Conservation (phyloP, 1,140 invertebrate species). For the Drosophila kepulauana region DNA sequence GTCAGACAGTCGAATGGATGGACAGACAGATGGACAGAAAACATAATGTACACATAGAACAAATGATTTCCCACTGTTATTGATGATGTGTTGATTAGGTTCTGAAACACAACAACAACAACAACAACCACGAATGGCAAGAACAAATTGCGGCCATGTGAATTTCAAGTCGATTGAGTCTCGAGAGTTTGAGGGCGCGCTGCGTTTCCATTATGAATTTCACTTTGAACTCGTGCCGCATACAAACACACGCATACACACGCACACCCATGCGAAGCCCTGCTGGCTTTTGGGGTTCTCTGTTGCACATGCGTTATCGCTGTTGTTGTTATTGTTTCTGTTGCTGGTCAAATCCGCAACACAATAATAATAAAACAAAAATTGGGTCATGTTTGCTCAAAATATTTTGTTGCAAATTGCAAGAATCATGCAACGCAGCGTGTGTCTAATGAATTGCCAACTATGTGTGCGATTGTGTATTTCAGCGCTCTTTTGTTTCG, state of each 20-base stretch:
- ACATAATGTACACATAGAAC: slow-evolving; percentile 41
- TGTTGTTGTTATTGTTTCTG: slow-evolving; percentile 40
- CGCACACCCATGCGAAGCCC: slow-evolving; percentile 21
- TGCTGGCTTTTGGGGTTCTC: slow-evolving; percentile 34
- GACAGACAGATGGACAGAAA: background rate
- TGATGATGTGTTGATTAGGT: slow-evolving; percentile 84
- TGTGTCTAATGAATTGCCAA: slow-evolving; percentile 76
- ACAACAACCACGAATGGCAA: slow-evolving; percentile 17
- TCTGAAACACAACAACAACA: slow-evolving; percentile 57
- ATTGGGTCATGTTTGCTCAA: slow-evolving; percentile 74
- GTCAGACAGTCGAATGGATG: slow-evolving; percentile 7
- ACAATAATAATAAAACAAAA: slow-evolving; percentile 27
- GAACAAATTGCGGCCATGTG: slow-evolving; percentile 71
- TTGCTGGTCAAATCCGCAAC: slow-evolving; percentile 29
- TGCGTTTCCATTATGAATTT: slow-evolving; percentile 72
- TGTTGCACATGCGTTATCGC: slow-evolving; percentile 35
- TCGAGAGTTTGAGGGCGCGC: slow-evolving; percentile 43
- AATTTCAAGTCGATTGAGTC: slow-evolving; percentile 54
- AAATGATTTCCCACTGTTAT: slow-evolving; percentile 82
- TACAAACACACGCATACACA: slow-evolving; percentile 15
- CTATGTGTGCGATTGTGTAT: background rate
- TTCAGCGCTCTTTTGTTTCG: slow-evolving; percentile 41
- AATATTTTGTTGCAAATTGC: slow-evolving; percentile 66
- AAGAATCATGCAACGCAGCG: slow-evolving; percentile 76
- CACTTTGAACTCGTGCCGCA: slow-evolving; percentile 78